Conservation (phyloP, 2,888 invertebrate genomes). For the Halictus quadricinctus region DNA sequence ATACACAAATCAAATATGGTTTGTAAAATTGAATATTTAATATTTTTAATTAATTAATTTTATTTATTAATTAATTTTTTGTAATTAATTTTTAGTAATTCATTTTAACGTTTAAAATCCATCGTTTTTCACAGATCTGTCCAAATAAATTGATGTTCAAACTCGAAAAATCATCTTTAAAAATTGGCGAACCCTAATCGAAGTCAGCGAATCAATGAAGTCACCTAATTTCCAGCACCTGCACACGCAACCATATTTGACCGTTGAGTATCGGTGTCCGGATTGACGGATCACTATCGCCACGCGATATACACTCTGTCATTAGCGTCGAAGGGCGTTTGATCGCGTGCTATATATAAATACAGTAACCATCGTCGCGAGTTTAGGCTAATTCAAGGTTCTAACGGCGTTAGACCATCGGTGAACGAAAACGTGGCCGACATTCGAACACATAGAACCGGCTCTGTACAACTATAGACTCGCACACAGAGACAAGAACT, state of each 20-base stretch:
- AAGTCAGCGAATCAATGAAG: neutral
- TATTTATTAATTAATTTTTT: no score
- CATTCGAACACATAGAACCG: neutral
- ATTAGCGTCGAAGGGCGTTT: constrained; percentile 37
- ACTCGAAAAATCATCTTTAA: neutral
- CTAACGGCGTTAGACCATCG: neutral
- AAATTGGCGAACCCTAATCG: neutral
- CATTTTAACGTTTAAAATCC: no score
- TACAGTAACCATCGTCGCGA: neutral
- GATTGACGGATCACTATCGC: constrained; percentile 5
- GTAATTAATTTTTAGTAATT: no score
- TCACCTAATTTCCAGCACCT: neutral
- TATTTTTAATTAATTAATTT: no score
- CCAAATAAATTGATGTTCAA: no score
- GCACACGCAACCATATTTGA: neutral
- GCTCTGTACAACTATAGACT: no score
- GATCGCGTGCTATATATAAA: constrained; percentile 37
- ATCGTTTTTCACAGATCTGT: no score
- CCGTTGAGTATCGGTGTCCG: neutral
- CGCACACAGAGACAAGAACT: no score
- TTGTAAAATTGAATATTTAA: no score
- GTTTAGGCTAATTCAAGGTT: constrained; percentile 5
- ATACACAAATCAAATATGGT: no score
- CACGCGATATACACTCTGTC: constrained; percentile 17
- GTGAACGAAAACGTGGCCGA: neutral